phyloP scores from a whole-genome alignment of 2,888 invertebrate species.

The Andrena dorsata region DNA sequence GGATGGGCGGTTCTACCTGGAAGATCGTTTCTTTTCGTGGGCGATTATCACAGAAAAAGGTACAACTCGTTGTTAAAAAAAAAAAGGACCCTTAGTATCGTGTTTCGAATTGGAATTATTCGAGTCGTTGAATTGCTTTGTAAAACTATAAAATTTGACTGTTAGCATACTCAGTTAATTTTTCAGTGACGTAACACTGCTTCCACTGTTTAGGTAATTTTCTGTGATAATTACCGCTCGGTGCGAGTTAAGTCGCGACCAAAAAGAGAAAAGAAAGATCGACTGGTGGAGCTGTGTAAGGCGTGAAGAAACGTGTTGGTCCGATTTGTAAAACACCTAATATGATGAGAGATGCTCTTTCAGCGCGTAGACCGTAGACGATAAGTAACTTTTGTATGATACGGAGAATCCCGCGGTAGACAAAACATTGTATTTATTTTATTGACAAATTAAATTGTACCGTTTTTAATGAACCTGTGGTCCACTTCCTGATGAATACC shows the following conservation, averaged over 20 bases:
- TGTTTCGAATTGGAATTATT: background rate
- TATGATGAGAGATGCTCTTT: slow-evolving; percentile 10
- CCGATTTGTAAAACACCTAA: background rate
- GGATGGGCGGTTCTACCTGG: too few relatives aligned
- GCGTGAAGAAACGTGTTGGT: slow-evolving; percentile 4
- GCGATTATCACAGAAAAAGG: too few relatives aligned
- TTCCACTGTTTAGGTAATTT: background rate
- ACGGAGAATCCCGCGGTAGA: slow-evolving; percentile 24
- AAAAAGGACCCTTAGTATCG: background rate
- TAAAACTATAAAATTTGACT: background rate
- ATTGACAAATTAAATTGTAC: slow-evolving; percentile 54
- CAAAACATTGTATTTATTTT: slow-evolving; percentile 63
- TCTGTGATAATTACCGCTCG: slow-evolving; percentile 31
- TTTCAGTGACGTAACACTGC: slow-evolving; percentile 2
- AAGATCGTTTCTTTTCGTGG: too few relatives aligned
- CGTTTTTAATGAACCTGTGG: slow-evolving; percentile 39
- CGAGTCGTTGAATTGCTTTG: background rate
- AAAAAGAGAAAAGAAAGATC: background rate
- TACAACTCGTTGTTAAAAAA: too few relatives aligned
- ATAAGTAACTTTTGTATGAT: slow-evolving; percentile 50
- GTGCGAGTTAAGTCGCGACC: background rate
- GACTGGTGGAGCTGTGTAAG: background rate
- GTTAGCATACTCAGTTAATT: background rate
- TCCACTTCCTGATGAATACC: too few relatives aligned
- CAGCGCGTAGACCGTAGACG: slow-evolving; percentile 17